Evolutionary conservation across 2,888 invertebrate genomes (phyloP).

Genomic region (Zaprionus lineosus): DNA sequence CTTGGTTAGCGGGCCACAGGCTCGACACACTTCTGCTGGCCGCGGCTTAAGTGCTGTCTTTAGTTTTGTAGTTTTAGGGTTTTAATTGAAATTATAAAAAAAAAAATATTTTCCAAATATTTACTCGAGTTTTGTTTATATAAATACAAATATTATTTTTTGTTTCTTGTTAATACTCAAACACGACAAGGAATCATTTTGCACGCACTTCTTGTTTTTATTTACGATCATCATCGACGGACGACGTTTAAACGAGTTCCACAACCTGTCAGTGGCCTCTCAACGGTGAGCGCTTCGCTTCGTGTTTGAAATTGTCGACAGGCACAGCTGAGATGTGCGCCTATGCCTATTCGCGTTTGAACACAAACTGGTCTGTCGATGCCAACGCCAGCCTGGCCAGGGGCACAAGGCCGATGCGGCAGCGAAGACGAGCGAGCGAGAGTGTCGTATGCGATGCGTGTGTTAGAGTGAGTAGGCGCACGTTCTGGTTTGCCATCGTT

Average conservation of each 20-base stretch:
- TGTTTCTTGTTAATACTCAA: not conserved
- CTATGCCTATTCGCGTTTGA: constrained; percentile 82
- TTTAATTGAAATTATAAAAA: no score
- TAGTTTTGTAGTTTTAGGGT: no score
- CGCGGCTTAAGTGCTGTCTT: no score
- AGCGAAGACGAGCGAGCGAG: constrained; percentile 24
- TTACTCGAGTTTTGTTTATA: not conserved
- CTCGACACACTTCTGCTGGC: no score
- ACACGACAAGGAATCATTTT: no score
- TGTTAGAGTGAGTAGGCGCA: constrained; percentile 22
- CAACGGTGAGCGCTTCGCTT: constrained; percentile 24
- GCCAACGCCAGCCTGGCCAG: constrained; percentile 35
- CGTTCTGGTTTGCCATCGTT: constrained; percentile 45
- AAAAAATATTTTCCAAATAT: no score
- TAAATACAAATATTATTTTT: constrained; percentile 8
- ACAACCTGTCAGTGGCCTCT: constrained; percentile 63
- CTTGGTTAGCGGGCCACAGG: no score
- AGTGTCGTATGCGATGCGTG: constrained; percentile 13
- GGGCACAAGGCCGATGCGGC: constrained; percentile 35
- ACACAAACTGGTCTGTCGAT: constrained; percentile 80
- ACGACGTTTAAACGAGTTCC: constrained; percentile 57
- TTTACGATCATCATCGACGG: constrained; percentile 41
- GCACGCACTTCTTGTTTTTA: not conserved
- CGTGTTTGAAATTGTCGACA: constrained; percentile 37
- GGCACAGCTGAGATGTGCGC: constrained; percentile 73